Evolutionary conservation across 2,113 vertebrate genomes (phyloP), one percentile per base, ranked within the genome.

Genomic region (Crypturellus undulatus): DNA sequence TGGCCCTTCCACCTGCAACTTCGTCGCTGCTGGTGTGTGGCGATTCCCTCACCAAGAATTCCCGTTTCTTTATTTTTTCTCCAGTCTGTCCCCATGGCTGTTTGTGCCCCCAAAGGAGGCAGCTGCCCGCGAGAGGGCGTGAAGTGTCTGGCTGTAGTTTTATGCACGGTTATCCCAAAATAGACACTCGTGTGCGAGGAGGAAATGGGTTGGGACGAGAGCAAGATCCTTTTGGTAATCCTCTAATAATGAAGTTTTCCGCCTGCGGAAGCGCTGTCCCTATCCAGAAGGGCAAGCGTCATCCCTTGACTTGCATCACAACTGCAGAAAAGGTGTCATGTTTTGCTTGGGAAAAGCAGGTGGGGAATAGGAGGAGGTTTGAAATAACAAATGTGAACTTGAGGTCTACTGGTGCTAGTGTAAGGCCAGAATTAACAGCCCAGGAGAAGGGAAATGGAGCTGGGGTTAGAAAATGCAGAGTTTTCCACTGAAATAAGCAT

Each of bases 51-150:
- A 14, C 43, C 43, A 43, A 43, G 12, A 43, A 43, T 43, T 43
- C 43, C 43, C 43, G 43, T 43, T 43, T 43, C 43, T 43, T 43
- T 43, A 43, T 43, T 43, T 43, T 16, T 16, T 43, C 43, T 47
- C 47, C 47, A 47, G 4, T 49, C 21, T 19, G 8, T 49, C 49
- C 49, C 49, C 49, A 11, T 21, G 19, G 49, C 49, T 22, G 49
- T 16, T 47, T 19, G 45, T 20, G 49, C 47, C 21, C 18, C 20
- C 21, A 18, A 20, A 49, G 47, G n/a, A 38, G 63, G 47, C 4
- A 78, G 32, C 80, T 60, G 25, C 52, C 98, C 98, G 77, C 95
- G 54, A 97, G 98, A 89, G 97, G 98, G 97, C 96, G 95, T 94
- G n/a, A 58, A 49, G 38, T 49, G 30, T 38, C 79, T 38, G 2